phyloP scores from a whole-genome alignment of 2,888 invertebrate genomes.

The Tanypteryx hageni region DNA sequence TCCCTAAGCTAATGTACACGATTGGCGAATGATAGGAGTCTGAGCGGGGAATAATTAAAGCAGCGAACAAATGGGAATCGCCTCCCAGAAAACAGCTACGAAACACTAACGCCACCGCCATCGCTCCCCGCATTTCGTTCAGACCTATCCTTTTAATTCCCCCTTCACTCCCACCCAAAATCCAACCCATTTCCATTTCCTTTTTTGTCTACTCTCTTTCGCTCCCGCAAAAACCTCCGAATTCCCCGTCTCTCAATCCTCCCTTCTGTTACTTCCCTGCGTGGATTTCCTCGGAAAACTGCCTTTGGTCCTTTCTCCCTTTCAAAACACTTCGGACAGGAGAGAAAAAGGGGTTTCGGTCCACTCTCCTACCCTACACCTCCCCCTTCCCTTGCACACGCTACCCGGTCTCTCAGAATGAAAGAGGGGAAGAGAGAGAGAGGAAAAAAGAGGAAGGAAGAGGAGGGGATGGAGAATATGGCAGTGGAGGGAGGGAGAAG shows the following conservation, averaged over 20 bases:
- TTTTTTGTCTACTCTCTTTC: neutral
- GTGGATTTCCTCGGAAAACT: slow-evolving; percentile 13
- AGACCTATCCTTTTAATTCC: neutral
- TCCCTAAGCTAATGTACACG: too few relatives aligned
- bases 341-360: slow-evolving; percentile 18
- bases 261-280: neutral
- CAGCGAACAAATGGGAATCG: too few relatives aligned
- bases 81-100: neutral
- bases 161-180: neutral
- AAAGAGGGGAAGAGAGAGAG: neutral
- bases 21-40: too few relatives aligned
- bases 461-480: too few relatives aligned
- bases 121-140: neutral
- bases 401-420: neutral
- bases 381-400: neutral
- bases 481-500: neutral
- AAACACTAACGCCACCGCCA: too few relatives aligned
- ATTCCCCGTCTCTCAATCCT: neutral
- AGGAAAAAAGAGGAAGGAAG: neutral
- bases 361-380: neutral
- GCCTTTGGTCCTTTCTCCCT: slow-evolving; percentile 1
- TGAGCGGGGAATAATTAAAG: too few relatives aligned
- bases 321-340: neutral
- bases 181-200: neutral
- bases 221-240: neutral